These are phyloP conservation scores for Ceratina australensis DNA, from an alignment of 1,140 invertebrate genomes.

Conservation along the genomic window DNA sequence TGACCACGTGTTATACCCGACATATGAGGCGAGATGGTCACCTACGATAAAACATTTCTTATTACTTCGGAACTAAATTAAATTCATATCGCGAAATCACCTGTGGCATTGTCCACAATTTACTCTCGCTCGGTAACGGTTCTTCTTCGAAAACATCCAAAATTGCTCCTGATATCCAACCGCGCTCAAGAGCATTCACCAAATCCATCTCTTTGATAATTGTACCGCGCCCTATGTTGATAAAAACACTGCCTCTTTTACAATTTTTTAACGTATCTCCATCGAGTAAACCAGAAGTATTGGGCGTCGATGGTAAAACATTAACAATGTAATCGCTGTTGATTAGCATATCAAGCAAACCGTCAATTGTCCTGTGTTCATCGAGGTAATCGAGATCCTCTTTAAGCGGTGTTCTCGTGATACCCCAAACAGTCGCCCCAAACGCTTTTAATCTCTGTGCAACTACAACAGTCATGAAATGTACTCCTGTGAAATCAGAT, in stretches of 20 bases:
- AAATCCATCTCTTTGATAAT: constrained; percentile 80
- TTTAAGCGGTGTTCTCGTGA: constrained; percentile 62
- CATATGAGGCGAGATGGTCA: constrained; percentile 82
- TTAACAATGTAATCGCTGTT: constrained; percentile 82
- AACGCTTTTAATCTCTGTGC: constrained; percentile 74
- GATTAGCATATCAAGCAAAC: constrained; percentile 75
- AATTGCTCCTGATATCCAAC: constrained; percentile 81
- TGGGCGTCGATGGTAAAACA: constrained; percentile 80
- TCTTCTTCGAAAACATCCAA: constrained; percentile 82
- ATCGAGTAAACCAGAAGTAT: constrained; percentile 80
- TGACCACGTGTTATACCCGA: constrained; percentile 75
- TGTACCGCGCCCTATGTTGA: constrained; percentile 82
- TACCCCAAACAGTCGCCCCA: constrained; percentile 73
- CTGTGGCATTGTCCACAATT: constrained; percentile 80
- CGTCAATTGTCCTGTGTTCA: constrained; percentile 68
- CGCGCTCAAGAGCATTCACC: constrained; percentile 79
- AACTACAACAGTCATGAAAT: constrained; percentile 66
- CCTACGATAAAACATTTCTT: constrained; percentile 65
- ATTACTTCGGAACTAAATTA: neutral
- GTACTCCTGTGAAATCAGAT: constrained; percentile 33
- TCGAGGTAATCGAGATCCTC: constrained; percentile 63
- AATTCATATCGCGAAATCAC: constrained; percentile 52
- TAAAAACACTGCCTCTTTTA: constrained; percentile 77
- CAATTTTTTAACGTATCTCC: constrained; percentile 76
- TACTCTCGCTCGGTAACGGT: constrained; percentile 79